Conservation (phyloP, 2,797 vertebrate genomes). For the Darevskia mixta region DNA sequence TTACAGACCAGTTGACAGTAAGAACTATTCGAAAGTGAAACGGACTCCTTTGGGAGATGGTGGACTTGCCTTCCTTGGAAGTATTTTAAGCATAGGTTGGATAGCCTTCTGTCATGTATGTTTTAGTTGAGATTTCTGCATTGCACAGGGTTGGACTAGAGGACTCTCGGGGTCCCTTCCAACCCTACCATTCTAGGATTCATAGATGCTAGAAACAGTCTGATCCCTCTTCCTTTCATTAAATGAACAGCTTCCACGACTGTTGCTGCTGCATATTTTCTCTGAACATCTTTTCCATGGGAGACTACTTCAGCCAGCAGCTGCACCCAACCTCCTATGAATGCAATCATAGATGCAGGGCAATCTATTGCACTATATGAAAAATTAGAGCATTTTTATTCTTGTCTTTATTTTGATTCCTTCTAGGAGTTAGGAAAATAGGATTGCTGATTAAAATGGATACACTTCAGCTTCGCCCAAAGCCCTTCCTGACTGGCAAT, state of each 20-base stretch:
- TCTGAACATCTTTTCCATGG: not conserved
- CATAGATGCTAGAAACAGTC: too few relatives aligned
- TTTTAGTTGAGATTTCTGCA: too few relatives aligned
- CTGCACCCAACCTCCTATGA: not conserved
- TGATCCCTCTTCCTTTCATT: not conserved
- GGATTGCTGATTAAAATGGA: slow-evolving; percentile 27
- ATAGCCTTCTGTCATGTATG: too few relatives aligned
- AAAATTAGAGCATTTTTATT: slow-evolving; percentile 30
- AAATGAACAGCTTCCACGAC: not conserved
- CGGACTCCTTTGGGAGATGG: too few relatives aligned
- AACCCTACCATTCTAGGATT: too few relatives aligned
- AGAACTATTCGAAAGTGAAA: too few relatives aligned
- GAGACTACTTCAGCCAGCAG: not conserved
- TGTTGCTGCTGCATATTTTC: not conserved
- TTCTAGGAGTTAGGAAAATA: slow-evolving; percentile 8
- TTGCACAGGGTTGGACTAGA: too few relatives aligned
- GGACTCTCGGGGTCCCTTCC: too few relatives aligned
- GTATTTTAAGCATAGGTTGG: too few relatives aligned
- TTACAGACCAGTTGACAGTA: too few relatives aligned
- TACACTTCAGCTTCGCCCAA: slow-evolving; percentile 12
- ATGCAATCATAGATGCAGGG: not conserved
- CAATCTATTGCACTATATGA: not conserved
- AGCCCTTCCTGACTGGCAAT: not conserved
- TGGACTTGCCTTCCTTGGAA: too few relatives aligned
- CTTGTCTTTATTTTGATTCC: slow-evolving; percentile 9